Evolutionary conservation across 2,888 invertebrate species (phyloP), one percentile per base, ranked within the genome.

Genomic region (Calliphora vomitoria): DNA sequence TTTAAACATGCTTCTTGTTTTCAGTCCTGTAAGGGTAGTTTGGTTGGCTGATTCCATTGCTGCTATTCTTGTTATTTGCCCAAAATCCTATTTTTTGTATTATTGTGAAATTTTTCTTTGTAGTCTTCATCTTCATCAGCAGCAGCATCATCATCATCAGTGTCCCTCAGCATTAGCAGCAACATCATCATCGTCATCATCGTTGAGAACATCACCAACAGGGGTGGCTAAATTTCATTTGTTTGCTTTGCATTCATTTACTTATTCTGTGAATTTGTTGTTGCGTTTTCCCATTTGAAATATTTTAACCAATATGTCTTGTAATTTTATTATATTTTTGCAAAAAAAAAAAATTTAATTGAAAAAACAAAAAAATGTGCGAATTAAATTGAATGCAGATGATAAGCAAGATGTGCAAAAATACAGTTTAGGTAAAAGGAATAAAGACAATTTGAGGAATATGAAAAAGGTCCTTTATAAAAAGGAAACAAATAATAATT

Each of bases 21-120:
- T 58, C 31, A 75, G 41, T 85, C 62, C 69, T 72, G 18, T 68
- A 80, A 68, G 84, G 84, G 84, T 85, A 85, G 84, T 85, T 85
- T 68, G 75, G 69, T 76, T 85, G 85, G 69, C 62, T 85, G 80
- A 80, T 75, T 80, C 15, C 31, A 41, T 41, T 76, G 50, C 35
- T 68, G 55, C 53, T 47, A 0, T 68, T 74, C 15, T 60, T 76
- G 62, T 53, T 58, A 68, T 84, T 80, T 80, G 68, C 69, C 85
- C 68, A 85, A 85, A 85, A 85, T 85, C 68, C 74, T 80, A 60
- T 83, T 76, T 82, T 60, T 75, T 81, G 55, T 81, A 71, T 38
- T 72, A 64, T n/a, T 79, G 78, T 72, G 55, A 84, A 84, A 78
- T 38, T 79, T 58, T 80, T 69, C 85, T 85, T 85, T 85, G 85